phyloP scores from a whole-genome alignment of 2,888 invertebrate genomes.

The Craniophora ligustri region DNA sequence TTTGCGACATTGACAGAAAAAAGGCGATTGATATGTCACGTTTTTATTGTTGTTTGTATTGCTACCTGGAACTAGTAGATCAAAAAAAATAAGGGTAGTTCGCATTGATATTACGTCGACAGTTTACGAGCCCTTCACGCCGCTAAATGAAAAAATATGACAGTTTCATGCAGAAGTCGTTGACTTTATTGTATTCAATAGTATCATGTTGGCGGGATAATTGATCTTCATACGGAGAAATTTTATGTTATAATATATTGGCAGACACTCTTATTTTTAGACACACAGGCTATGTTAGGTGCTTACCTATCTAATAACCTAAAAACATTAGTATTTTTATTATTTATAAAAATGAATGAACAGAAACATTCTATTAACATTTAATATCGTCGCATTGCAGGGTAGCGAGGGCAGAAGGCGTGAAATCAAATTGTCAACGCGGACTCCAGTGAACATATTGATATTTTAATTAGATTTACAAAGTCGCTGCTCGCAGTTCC shows the following conservation, averaged over 20 bases:
- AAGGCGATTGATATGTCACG: conserved; percentile 83
- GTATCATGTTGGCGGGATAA: conserved; percentile 71
- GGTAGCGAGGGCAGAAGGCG: conserved; percentile 68
- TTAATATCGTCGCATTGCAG: conserved; percentile 47
- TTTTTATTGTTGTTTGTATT: conserved; percentile 86
- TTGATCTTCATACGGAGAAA: conserved; percentile 71
- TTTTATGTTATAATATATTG: conserved; percentile 26
- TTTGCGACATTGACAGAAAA: conserved; percentile 80
- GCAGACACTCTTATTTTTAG: background rate
- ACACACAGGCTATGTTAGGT: no score
- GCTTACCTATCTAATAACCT: no score
- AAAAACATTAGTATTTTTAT: no score
- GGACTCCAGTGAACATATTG: conserved; percentile 85
- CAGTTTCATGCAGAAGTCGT: conserved; percentile 75
- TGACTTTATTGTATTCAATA: conserved; percentile 77
- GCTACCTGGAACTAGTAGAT: conserved; percentile 82
- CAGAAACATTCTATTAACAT: conserved; percentile 55
- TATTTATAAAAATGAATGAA: conserved; percentile 12
- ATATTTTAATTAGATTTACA: conserved; percentile 89
- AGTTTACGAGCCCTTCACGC: conserved; percentile 68
- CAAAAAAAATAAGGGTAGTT: conserved; percentile 72
- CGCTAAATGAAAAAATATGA: conserved; percentile 69
- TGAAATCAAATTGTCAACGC: conserved; percentile 87
- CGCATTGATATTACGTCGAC: conserved; percentile 70
- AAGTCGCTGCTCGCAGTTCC: conserved; percentile 78